Evolutionary conservation across 2,113 vertebrate species (phyloP).

Genomic region (Catharus bicknelli): DNA sequence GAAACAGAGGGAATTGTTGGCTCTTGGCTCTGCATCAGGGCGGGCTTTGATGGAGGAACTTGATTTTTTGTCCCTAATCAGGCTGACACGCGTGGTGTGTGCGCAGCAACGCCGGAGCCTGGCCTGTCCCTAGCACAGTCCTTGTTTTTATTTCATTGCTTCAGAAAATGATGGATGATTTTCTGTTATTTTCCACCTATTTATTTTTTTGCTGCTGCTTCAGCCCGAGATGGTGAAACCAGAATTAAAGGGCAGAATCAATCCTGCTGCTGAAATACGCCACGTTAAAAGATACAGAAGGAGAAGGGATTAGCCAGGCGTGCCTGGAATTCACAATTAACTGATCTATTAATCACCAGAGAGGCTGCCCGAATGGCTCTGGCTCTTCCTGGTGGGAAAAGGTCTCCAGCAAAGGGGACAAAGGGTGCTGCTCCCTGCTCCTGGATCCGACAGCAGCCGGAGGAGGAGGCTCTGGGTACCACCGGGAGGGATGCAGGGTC

Average conservation of each 20-base stretch:
- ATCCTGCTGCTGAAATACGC: constrained; percentile 4
- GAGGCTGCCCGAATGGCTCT: background rate
- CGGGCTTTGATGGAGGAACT: background rate
- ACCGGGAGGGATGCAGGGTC: fast-evolving
- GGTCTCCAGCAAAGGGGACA: background rate
- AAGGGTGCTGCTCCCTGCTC: background rate
- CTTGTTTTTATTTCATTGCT: constrained; percentile 8
- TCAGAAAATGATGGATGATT: constrained; percentile 12
- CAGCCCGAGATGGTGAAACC: background rate
- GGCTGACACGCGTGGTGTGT: background rate
- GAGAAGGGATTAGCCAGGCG: constrained; percentile 14
- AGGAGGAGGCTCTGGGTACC: background rate
- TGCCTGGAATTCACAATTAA: constrained; percentile 11
- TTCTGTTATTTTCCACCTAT: background rate
- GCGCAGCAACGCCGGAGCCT: background rate
- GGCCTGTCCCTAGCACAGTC: background rate
- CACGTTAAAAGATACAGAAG: background rate
- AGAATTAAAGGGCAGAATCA: background rate
- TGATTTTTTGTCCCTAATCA: constrained; percentile 5
- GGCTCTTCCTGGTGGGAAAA: background rate
- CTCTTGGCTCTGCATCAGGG: background rate
- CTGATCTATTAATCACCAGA: background rate
- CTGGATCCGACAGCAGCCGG: fast-evolving
- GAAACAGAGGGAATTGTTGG: background rate
- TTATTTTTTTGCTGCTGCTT: constrained; percentile 21